Evolutionary conservation across 2,113 vertebrate species (phyloP), one percentile per base, ranked within the genome.

Genomic region (Garra rufa): DNA sequence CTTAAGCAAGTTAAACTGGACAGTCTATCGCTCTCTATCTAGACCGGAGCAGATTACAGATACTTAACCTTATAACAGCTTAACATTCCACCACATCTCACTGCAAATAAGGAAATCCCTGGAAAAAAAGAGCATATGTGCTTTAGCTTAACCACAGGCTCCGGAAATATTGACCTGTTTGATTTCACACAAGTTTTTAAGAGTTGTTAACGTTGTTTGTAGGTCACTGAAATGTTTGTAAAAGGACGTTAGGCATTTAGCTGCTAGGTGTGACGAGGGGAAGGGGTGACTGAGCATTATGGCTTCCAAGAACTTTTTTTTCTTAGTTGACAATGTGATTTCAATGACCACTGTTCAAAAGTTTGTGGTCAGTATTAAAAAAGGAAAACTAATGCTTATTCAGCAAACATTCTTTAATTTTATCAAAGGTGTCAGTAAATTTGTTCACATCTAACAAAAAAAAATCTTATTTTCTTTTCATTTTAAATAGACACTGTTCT

Each of bases 191-290:
- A 30, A 1, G 80, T 26, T 77, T 74, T 74, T 74, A 34, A 73
- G 24, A 67, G 85, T 57, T 80, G 69, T 67, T 83, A 74, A 57
- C 19, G 6, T 83, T 83, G 44, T 79, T 83, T 83, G 81, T 34
- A 46, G 41, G 69, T 75, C 76, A 75, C 57, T 80, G 76, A 75
- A 74, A 83, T 80, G 85, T 83, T 80, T 78, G 81, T 86, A 76
- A 83, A 24, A 43, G 69, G 57, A 57, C 21, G 43, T 87, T 67
- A 74, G 76, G 26, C 46, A 19, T 75, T 86, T 83, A 86, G 81
- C 74, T 38, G 41, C 63, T 76, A 50, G 67, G 44, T 86, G 85
- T 86, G 69, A 79, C 15, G 67, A 79, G 75, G 30, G n/a, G 43
- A 43, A 41, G 75, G 15, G 19, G 9, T 19, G 28, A 15, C 9